Conservation (phyloP, 2,797 vertebrate genomes). For the Babyrousa celebensis region DNA sequence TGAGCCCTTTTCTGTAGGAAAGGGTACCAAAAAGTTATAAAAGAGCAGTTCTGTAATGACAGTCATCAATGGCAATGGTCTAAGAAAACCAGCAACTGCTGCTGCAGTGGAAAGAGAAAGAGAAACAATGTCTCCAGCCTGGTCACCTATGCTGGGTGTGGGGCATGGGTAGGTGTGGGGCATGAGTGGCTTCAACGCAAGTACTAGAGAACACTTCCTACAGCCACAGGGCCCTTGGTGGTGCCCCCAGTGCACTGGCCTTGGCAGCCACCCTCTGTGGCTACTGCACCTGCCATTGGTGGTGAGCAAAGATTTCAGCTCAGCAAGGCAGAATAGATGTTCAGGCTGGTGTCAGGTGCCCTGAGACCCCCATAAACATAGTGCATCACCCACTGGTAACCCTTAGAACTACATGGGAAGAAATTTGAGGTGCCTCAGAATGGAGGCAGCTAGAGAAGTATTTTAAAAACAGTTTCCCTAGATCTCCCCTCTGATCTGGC, state of each 20-base stretch:
- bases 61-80: background rate
- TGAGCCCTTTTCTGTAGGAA: background rate
- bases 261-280: background rate
- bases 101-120: background rate
- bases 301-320: background rate
- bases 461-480: background rate
- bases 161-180: background rate
- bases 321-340: background rate
- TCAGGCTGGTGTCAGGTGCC: background rate
- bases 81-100: background rate
- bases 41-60: background rate
- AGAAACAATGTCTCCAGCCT: background rate
- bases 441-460: background rate
- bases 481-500: background rate
- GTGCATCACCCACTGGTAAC: background rate
- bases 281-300: background rate
- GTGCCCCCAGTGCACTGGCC: background rate
- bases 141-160: background rate
- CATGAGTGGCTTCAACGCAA: background rate
- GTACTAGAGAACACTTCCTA: background rate
- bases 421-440: slow-evolving; percentile 12
- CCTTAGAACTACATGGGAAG: background rate
- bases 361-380: background rate
- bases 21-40: background rate
- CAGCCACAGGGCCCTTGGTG: background rate